Conservation (phyloP, 1,140 invertebrate genomes). For the Drosophila aff. region DNA sequence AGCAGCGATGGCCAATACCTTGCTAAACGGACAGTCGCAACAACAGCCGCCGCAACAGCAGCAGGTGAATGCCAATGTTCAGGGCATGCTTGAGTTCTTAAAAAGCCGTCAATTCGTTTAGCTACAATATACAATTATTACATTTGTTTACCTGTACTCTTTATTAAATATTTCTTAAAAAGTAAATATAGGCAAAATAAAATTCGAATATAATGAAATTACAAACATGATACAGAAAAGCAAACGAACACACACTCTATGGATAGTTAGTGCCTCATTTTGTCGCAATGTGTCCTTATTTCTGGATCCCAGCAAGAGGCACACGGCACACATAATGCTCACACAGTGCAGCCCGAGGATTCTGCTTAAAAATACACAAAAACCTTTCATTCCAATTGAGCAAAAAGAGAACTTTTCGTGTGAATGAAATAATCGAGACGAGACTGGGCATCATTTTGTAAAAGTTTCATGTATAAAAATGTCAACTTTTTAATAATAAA, state of each 20-base stretch:
- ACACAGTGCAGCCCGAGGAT: background rate
- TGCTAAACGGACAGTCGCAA: conserved; percentile 73
- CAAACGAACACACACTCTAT: background rate
- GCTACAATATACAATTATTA: conserved; percentile 63
- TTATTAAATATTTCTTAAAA: conserved; percentile 74
- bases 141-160: conserved; percentile 75
- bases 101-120: conserved; percentile 85
- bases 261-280: conserved; percentile 3
- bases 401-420: conserved; percentile 26
- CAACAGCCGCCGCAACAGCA: conserved; percentile 54
- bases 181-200: conserved; percentile 69
- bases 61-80: conserved; percentile 85
- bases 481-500: conserved; percentile 46
- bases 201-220: conserved; percentile 73
- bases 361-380: conserved; percentile 10
- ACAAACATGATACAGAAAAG: conserved; percentile 23
- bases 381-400: conserved; percentile 20
- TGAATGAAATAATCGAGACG: conserved; percentile 43
- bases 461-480: conserved; percentile 28
- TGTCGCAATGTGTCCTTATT: conserved; percentile 6
- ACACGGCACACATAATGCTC: background rate
- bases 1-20: conserved; percentile 68
- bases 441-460: conserved; percentile 38
- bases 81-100: conserved; percentile 84
- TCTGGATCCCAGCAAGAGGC: background rate